A percentile compares a stretch with the other conserved stretches of the same genome.
These are phyloP conservation scores for Embidobia sp. DNA, from an alignment of 2,888 invertebrate species.

Conservation along the genomic window DNA sequence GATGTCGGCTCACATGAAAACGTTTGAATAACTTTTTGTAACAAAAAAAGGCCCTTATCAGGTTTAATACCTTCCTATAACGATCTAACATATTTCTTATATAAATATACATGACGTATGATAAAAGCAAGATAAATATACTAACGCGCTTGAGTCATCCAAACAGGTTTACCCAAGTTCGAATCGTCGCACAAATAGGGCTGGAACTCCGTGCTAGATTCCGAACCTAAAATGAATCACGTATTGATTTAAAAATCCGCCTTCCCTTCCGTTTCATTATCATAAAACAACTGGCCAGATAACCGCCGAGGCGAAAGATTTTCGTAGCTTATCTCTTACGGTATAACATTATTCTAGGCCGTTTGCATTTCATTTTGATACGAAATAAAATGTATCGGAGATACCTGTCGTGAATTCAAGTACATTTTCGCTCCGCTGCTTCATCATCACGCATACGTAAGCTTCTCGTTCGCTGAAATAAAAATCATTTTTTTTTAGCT, in stretches of 20 bases:
- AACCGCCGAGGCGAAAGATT: slow-evolving; percentile 1
- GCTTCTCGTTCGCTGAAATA: slow-evolving; percentile 83
- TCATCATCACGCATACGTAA: slow-evolving; percentile 84
- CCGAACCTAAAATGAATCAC: slow-evolving; percentile 73
- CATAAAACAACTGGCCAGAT: slow-evolving; percentile 33
- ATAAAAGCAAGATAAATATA: slow-evolving; percentile 67
- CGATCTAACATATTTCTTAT: slow-evolving; percentile 36
- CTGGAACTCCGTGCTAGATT: slow-evolving; percentile 78
- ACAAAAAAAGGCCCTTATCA: slow-evolving; percentile 25
- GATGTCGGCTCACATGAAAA: neutral
- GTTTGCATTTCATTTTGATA: slow-evolving; percentile 44
- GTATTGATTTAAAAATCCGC: slow-evolving; percentile 32
- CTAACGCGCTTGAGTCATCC: slow-evolving; percentile 86
- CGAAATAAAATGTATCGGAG: slow-evolving; percentile 37
- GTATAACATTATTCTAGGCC: slow-evolving; percentile 20
- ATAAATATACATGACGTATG: slow-evolving; percentile 44
- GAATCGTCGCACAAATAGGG: slow-evolving; percentile 81
- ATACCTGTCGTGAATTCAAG: slow-evolving; percentile 83
- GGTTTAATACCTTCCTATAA: slow-evolving; percentile 27
- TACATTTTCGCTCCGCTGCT: slow-evolving; percentile 84
- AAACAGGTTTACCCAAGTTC: slow-evolving; percentile 83
- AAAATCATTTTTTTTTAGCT: slow-evolving; percentile 30
- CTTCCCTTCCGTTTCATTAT: slow-evolving; percentile 29
- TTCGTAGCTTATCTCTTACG: slow-evolving; percentile 28
- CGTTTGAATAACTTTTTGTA: slow-evolving; percentile 10